A percentile compares a stretch with the other conserved stretches of the same genome.
These are phyloP conservation scores for Rhagium mordax DNA, from an alignment of 2,888 invertebrate species.

Conservation along the genomic window DNA sequence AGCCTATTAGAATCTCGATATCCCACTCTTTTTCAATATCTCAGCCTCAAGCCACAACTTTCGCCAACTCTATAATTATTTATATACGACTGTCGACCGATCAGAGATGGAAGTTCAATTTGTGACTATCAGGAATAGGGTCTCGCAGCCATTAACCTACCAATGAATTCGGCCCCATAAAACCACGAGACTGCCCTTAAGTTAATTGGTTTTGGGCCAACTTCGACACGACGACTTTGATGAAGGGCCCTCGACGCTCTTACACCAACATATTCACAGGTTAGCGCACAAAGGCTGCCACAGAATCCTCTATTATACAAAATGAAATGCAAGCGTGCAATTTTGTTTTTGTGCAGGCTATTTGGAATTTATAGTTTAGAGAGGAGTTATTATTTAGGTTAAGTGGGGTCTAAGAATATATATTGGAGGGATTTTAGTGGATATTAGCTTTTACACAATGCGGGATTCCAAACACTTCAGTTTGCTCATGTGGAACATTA, in stretches of 20 bases:
- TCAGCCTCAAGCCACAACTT: too few species aligned
- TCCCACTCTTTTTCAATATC: too few species aligned
- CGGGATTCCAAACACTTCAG: not conserved
- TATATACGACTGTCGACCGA: slow-evolving; percentile 18
- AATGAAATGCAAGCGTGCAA: slow-evolving; percentile 38
- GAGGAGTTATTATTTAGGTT: slow-evolving; percentile 18
- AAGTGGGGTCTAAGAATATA: slow-evolving; percentile 11
- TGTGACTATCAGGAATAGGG: slow-evolving; percentile 30
- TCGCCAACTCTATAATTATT: slow-evolving; percentile 9
- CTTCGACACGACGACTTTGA: slow-evolving; percentile 46
- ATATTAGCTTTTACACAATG: not conserved
- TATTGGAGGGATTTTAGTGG: not conserved
- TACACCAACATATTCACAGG: slow-evolving; percentile 44
- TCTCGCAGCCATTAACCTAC: slow-evolving; percentile 32
- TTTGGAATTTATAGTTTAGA: slow-evolving; percentile 13
- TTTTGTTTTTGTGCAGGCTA: slow-evolving; percentile 18
- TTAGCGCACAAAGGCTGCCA: slow-evolving; percentile 31
- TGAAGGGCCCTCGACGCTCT: slow-evolving; percentile 40
- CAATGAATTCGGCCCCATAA: slow-evolving; percentile 37
- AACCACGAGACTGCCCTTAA: slow-evolving; percentile 45
- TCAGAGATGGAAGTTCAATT: slow-evolving; percentile 25
- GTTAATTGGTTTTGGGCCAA: slow-evolving; percentile 49
- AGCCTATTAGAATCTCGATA: too few species aligned
- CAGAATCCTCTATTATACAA: slow-evolving; percentile 11
- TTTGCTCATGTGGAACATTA: not conserved